phyloP scores from a whole-genome alignment of 1,140 invertebrate species.

The Tetraneura akinire region DNA sequence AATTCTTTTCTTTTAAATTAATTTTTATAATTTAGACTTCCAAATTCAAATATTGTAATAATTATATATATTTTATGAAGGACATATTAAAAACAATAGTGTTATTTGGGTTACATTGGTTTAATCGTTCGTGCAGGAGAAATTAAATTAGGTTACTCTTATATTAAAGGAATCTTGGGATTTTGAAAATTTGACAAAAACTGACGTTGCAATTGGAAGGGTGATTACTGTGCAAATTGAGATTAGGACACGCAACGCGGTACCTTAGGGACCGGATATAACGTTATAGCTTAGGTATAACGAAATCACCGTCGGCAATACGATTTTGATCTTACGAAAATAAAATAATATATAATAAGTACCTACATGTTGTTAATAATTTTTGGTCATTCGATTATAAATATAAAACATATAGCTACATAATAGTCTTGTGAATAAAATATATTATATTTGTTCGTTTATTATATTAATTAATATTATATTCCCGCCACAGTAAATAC shows the following conservation, averaged over 20 bases:
- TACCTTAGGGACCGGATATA: constrained; percentile 18
- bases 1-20: too few relatives aligned
- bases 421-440: too few relatives aligned
- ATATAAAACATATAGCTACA: too few relatives aligned
- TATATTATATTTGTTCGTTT: too few relatives aligned
- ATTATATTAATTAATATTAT: too few relatives aligned
- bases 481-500: too few relatives aligned
- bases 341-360: too few relatives aligned
- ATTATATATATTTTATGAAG: too few relatives aligned
- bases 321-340: not conserved
- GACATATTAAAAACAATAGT: not conserved
- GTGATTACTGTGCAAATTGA: not conserved
- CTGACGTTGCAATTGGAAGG: not conserved
- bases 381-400: too few relatives aligned
- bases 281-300: constrained; percentile 14
- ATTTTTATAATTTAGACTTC: too few relatives aligned
- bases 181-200: not conserved
- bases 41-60: too few relatives aligned
- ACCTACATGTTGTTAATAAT: too few relatives aligned
- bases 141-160: constrained; percentile 8
- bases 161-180: not conserved
- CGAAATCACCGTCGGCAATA: not conserved
- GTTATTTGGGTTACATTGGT: not conserved
- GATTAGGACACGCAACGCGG: constrained; percentile 18
- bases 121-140: not conserved